Percentiles rank a stretch among this genome's conserved stretches.
phyloP scores from a whole-genome alignment of 2,888 invertebrate genomes.

The Thera obeliscata region DNA sequence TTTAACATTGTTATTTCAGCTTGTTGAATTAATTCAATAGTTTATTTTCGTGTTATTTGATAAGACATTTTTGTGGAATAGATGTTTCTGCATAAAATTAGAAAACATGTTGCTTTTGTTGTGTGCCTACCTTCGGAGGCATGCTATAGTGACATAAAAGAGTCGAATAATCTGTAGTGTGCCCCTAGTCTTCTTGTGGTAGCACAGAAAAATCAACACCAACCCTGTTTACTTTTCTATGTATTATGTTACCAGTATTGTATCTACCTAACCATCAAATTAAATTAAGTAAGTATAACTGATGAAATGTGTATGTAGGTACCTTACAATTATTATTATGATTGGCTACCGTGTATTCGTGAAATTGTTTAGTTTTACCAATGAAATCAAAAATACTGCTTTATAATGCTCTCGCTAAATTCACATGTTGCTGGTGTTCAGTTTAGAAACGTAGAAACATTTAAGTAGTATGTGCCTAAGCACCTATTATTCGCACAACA shows the following conservation, averaged over 20 bases:
- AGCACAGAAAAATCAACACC: neutral
- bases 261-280: constrained; percentile 40
- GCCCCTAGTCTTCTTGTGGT: constrained; percentile 1
- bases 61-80: constrained; percentile 34
- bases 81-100: constrained; percentile 37
- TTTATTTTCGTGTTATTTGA: constrained; percentile 77
- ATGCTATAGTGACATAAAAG: neutral
- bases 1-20: constrained; percentile 59
- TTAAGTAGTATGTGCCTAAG: neutral
- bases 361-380: constrained; percentile 2
- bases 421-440: neutral
- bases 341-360: neutral
- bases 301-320: constrained; percentile 4
- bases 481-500: constrained; percentile 67
- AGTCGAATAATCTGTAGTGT: constrained; percentile 4
- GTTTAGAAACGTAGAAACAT: neutral
- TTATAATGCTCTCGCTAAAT: constrained; percentile 22
- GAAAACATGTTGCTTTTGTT: constrained; percentile 33
- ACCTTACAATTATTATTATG: neutral
- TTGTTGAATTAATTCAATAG: constrained; percentile 80
- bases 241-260: constrained; percentile 69
- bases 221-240: constrained; percentile 40
- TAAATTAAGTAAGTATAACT: constrained; percentile 12
- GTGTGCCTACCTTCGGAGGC: constrained; percentile 6
- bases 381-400: constrained; percentile 8